Evolutionary conservation across 1,140 invertebrate genomes (phyloP).

Genomic region (Drosophila ananassae): DNA sequence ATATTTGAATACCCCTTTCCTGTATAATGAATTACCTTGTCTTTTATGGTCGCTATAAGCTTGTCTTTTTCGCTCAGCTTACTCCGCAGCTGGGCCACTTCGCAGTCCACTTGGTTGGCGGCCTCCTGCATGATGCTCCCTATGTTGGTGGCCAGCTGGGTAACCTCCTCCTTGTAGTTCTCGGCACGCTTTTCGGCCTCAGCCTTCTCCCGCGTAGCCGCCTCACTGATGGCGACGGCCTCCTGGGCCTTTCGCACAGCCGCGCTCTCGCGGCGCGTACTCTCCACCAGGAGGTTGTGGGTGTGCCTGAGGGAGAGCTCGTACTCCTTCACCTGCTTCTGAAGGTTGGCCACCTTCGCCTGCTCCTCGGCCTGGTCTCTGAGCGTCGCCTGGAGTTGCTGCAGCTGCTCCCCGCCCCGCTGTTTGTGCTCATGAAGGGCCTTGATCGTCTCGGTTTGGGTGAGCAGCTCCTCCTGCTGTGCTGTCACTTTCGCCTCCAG

Average conservation of each 20-base stretch:
- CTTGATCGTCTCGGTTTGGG: constrained; percentile 58
- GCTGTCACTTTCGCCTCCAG: constrained; percentile 40
- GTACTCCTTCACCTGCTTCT: constrained; percentile 52
- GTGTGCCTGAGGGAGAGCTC: constrained; percentile 44
- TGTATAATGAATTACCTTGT: constrained; percentile 55
- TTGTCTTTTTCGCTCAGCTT: constrained; percentile 86
- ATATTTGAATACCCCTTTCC: neutral
- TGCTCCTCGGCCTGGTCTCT: constrained; percentile 12
- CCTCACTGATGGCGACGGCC: constrained; percentile 85
- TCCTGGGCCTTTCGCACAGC: constrained; percentile 83
- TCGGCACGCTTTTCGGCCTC: constrained; percentile 68
- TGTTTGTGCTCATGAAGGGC: constrained; percentile 61
- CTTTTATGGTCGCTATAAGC: constrained; percentile 74
- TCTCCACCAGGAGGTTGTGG: constrained; percentile 32
- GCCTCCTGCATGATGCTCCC: constrained; percentile 86
- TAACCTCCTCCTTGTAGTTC: constrained; percentile 64
- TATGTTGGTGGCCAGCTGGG: constrained; percentile 61
- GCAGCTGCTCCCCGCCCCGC: constrained; percentile 30
- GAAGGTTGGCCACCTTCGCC: constrained; percentile 19
- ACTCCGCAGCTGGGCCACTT: constrained; percentile 85
- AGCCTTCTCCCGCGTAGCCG: constrained; percentile 84
- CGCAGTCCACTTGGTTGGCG: constrained; percentile 86
- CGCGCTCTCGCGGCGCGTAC: constrained; percentile 34
- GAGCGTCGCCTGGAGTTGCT: constrained; percentile 38
- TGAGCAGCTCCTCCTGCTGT: constrained; percentile 55